phyloP scores from a whole-genome alignment of 2,888 invertebrate species.

The Monochamus alternatus region DNA sequence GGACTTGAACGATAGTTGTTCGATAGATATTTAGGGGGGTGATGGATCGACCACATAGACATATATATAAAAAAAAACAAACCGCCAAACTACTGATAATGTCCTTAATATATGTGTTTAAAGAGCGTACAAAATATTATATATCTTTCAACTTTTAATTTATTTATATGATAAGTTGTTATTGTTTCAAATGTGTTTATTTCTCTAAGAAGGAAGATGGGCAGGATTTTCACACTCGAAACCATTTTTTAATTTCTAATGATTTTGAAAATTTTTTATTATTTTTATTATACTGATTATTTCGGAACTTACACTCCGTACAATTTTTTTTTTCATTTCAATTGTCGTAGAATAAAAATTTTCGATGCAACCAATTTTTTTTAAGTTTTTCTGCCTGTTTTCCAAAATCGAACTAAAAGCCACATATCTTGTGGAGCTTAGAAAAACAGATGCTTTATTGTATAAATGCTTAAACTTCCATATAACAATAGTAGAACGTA shows the following conservation, averaged over 20 bases:
- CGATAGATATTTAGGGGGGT: conserved; percentile 18
- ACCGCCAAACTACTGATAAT: conserved; percentile 38
- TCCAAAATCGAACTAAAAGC: conserved; percentile 43
- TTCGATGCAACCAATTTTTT: no score
- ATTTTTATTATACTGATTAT: background rate
- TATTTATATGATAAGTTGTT: conserved; percentile 55
- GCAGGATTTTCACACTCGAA: conserved; percentile 27
- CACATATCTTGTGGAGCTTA: conserved; percentile 47
- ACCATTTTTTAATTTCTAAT: background rate
- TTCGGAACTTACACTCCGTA: background rate
- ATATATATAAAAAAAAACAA: conserved; percentile 5
- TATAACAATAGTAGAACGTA: conserved; percentile 42
- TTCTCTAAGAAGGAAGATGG: conserved; percentile 45
- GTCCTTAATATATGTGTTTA: conserved; percentile 41
- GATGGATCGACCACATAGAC: conserved; percentile 20
- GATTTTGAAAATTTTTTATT: background rate
- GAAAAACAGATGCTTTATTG: conserved; percentile 47
- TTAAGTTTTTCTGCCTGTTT: conserved; percentile 41
- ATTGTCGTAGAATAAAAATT: background rate
- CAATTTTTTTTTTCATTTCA: no score
- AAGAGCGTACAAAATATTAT: conserved; percentile 50
- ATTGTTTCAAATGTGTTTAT: conserved; percentile 52
- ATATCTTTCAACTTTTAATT: conserved; percentile 49
- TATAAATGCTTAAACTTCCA: conserved; percentile 49
- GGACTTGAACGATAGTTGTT: conserved; percentile 18